Conservation (phyloP, 1,140 invertebrate genomes). For the Drosophila ficusphila region DNA sequence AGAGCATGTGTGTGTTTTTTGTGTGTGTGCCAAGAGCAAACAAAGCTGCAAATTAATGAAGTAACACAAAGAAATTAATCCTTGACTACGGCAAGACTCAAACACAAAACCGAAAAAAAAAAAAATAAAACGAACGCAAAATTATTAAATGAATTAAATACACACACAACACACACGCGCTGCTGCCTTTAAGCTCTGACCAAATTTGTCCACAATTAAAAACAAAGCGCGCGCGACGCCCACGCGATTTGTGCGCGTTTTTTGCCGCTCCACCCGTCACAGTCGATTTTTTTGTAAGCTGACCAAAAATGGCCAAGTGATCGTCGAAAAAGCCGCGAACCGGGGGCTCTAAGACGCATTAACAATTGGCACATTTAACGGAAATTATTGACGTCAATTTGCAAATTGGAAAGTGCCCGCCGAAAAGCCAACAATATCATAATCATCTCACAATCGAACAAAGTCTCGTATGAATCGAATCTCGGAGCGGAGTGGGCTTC, state of each 20-base stretch:
- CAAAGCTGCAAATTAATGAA: slow-evolving; percentile 25
- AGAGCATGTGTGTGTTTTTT: neutral
- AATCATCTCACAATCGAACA: slow-evolving; percentile 15
- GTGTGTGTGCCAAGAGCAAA: slow-evolving; percentile 7
- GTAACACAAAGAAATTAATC: slow-evolving; percentile 28
- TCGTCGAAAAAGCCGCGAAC: slow-evolving; percentile 15
- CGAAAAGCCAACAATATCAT: slow-evolving; percentile 29
- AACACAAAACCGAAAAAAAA: neutral
- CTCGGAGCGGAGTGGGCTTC: slow-evolving; percentile 22
- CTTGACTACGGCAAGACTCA: slow-evolving; percentile 29
- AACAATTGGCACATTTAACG: slow-evolving; percentile 78
- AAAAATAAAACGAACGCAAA: slow-evolving; percentile 27
- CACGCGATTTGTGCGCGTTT: slow-evolving; percentile 51
- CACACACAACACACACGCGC: neutral
- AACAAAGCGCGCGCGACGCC: slow-evolving; percentile 63
- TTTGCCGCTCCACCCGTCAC: slow-evolving; percentile 15
- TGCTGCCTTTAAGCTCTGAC: slow-evolving; percentile 55
- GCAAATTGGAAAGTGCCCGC: slow-evolving; percentile 71
- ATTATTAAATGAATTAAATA: slow-evolving; percentile 60
- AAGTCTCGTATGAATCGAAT: slow-evolving; percentile 14
- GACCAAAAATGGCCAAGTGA: slow-evolving; percentile 61
- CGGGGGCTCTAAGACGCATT: slow-evolving; percentile 59
- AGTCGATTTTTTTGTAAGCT: slow-evolving; percentile 48
- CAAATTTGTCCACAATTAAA: slow-evolving; percentile 79
- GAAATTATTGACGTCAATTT: slow-evolving; percentile 75